A percentile compares a stretch with the other conserved stretches of the same genome.
Evolutionary conservation across 2,888 invertebrate species (phyloP).

Genomic region (Congeria kusceri): DNA sequence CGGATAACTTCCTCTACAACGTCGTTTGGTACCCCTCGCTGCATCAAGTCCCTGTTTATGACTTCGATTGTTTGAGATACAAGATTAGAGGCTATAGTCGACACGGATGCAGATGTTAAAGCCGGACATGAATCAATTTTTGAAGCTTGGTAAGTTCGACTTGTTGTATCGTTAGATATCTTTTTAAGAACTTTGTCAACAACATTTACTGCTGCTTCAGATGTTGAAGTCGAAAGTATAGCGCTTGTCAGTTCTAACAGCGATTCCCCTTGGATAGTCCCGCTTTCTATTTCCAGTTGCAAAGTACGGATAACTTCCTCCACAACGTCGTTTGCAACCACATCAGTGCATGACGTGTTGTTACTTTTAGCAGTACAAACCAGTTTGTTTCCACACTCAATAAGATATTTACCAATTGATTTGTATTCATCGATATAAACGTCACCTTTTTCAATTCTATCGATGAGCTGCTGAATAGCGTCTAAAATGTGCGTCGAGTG

Average conservation of each 20-base stretch:
- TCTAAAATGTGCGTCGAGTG: constrained; percentile 18
- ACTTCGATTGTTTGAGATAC: constrained; percentile 55
- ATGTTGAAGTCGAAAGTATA: constrained; percentile 43
- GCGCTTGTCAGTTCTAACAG: constrained; percentile 63
- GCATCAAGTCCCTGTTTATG: constrained; percentile 52
- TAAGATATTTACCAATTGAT: constrained; percentile 53
- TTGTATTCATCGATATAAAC: constrained; percentile 33
- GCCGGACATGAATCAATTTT: constrained; percentile 41
- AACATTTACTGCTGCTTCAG: constrained; percentile 41
- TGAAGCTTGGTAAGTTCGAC: constrained; percentile 19
- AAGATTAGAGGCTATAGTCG: constrained; percentile 59
- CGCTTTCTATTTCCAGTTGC: constrained; percentile 59
- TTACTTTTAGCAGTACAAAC: constrained; percentile 15
- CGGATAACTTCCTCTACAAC: constrained; percentile 55
- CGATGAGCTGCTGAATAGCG: constrained; percentile 34
- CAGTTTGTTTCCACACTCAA: constrained; percentile 59
- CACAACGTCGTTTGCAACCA: constrained; percentile 48
- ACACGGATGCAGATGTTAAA: constrained; percentile 50
- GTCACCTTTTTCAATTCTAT: constrained; percentile 45
- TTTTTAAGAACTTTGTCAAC: no score
- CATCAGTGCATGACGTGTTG: constrained; percentile 13
- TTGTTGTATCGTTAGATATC: constrained; percentile 23
- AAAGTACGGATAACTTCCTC: constrained; percentile 45
- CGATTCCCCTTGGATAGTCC: constrained; percentile 52
- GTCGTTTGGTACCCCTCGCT: constrained; percentile 13